Evolutionary conservation across 2,888 invertebrate species (phyloP).

Genomic region (Leptothorax acervorum): DNA sequence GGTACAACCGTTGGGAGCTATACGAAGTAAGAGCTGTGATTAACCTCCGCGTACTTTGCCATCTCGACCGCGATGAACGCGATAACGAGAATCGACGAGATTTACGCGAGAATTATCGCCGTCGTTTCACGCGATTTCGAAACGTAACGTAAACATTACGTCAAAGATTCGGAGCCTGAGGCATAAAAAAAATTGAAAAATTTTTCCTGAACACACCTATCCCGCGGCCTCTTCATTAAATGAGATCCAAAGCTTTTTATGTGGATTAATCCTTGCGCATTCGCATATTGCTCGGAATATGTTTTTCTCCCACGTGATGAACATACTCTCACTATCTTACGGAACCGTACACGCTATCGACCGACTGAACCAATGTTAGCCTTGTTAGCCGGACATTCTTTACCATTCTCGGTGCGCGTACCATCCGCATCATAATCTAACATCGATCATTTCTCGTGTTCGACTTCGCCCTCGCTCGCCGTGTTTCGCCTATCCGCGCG

Average conservation of each 20-base stretch:
- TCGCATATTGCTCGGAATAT: neutral
- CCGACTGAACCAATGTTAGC: conserved; percentile 48
- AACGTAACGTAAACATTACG: conserved; percentile 2
- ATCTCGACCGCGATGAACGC: conserved; percentile 38
- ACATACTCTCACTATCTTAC: conserved; percentile 20
- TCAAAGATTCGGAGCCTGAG: neutral
- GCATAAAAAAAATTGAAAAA: neutral
- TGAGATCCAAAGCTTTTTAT: neutral
- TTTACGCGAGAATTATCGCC: conserved; percentile 30
- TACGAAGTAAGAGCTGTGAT: conserved; percentile 24
- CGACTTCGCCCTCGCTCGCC: conserved; percentile 59
- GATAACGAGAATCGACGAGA: conserved; percentile 24
- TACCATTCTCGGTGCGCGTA: conserved; percentile 52
- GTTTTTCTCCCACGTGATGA: neutral
- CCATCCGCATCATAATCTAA: conserved; percentile 73
- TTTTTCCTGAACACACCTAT: too few relatives aligned
- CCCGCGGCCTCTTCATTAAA: neutral
- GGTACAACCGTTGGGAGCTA: conserved; percentile 7
- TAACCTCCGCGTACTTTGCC: conserved; percentile 32
- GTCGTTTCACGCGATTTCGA: neutral
- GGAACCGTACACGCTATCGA: conserved; percentile 16
- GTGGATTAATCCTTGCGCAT: too few relatives aligned
- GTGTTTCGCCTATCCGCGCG: conserved; percentile 51
- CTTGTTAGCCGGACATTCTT: conserved; percentile 58
- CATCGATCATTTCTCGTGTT: conserved; percentile 76